These are phyloP conservation scores for Melanargia galathea DNA, from an alignment of 2,888 invertebrate genomes.

Conservation along the genomic window DNA sequence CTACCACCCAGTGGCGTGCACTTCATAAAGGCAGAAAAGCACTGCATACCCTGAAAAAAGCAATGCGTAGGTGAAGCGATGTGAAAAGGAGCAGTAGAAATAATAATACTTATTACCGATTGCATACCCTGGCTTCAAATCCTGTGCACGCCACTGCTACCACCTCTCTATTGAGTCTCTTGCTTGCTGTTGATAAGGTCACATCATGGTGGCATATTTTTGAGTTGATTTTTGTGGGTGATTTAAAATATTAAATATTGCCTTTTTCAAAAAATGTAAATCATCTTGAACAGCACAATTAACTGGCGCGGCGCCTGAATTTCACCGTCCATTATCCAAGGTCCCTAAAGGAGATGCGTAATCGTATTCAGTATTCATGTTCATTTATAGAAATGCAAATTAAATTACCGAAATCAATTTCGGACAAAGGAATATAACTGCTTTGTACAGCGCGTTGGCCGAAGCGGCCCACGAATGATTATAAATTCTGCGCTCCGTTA, in stretches of 20 bases:
- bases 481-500: conserved; percentile 39
- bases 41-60: too few relatives aligned
- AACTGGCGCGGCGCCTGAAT: conserved; percentile 8
- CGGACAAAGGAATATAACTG: conserved; percentile 33
- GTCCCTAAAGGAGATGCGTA: conserved; percentile 17
- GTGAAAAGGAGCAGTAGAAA: too few relatives aligned
- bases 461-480: conserved; percentile 38
- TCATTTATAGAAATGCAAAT: conserved; percentile 31
- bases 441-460: conserved; percentile 32
- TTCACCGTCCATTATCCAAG: conserved; percentile 12
- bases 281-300: conserved; percentile 7
- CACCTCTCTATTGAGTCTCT: too few relatives aligned
- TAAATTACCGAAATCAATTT: conserved; percentile 35
- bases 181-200: too few relatives aligned
- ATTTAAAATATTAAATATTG: neutral
- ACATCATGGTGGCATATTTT: too few relatives aligned
- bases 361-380: conserved; percentile 22
- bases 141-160: too few relatives aligned
- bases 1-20: too few relatives aligned
- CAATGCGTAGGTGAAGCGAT: too few relatives aligned
- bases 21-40: too few relatives aligned
- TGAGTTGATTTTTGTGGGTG: too few relatives aligned
- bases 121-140: too few relatives aligned
- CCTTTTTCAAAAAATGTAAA: neutral
- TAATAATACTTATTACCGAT: too few relatives aligned